phyloP scores from a whole-genome alignment of 2,888 invertebrate genomes.

The Pseudococcus viburni region DNA sequence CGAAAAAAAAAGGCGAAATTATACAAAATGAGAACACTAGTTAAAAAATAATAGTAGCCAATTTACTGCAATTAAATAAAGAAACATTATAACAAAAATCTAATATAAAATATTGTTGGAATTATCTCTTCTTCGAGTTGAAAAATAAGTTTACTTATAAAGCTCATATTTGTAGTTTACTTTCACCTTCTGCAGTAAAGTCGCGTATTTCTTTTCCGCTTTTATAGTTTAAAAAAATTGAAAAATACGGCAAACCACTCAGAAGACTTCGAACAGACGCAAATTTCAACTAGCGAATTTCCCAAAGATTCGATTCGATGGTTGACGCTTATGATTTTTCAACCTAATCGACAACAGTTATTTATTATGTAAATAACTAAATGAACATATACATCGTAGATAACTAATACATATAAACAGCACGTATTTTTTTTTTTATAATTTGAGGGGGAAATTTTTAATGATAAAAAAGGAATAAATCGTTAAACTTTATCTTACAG shows the following conservation, averaged over 20 bases:
- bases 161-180: slow-evolving; percentile 47
- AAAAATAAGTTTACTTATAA: neutral
- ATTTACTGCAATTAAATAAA: slow-evolving; percentile 32
- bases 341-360: neutral
- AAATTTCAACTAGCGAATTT: slow-evolving; percentile 27
- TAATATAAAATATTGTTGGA: slow-evolving; percentile 51
- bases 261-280: neutral
- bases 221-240: neutral
- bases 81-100: slow-evolving; percentile 43
- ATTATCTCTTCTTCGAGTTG: neutral
- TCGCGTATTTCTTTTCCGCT: neutral
- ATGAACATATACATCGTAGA: too few species aligned
- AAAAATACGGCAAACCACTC: slow-evolving; percentile 19
- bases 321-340: neutral
- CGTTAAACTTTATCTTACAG: slow-evolving; percentile 49
- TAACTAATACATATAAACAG: slow-evolving; percentile 54
- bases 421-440: slow-evolving; percentile 15
- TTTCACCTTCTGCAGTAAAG: slow-evolving; percentile 28
- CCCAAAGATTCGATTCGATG: neutral
- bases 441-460: slow-evolving; percentile 6
- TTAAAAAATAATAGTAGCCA: slow-evolving; percentile 36
- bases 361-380: slow-evolving; percentile 33
- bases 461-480: slow-evolving; percentile 50
- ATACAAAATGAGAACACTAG: neutral
- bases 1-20: neutral